Evolutionary conservation across 2,113 vertebrate genomes (phyloP).

Genomic region (Tapirus terrestris): DNA sequence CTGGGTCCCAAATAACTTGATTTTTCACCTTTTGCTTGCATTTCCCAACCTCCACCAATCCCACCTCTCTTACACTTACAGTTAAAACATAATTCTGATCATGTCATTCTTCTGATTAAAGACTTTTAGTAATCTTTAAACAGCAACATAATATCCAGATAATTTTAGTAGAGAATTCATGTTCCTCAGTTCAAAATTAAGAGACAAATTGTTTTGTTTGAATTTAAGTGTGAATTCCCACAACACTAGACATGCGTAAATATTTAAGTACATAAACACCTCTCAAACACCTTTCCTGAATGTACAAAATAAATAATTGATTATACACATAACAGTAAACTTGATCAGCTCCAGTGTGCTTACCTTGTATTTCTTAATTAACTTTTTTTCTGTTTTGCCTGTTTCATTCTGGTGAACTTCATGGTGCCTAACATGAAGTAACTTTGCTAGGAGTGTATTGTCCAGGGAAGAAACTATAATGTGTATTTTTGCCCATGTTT

Average conservation of each 20-base stretch:
- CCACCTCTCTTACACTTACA: not conserved
- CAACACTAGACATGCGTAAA: conserved; percentile 4
- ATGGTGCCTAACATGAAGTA: not conserved
- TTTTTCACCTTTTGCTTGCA: not conserved
- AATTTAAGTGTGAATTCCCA: conserved; percentile 6
- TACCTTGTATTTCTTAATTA: not conserved
- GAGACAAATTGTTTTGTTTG: not conserved
- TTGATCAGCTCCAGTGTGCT: not conserved
- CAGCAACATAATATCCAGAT: not conserved
- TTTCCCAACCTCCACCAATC: not conserved
- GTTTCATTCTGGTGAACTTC: conserved; percentile 30
- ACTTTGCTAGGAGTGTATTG: not conserved
- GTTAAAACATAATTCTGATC: conserved; percentile 17
- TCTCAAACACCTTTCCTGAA: not conserved
- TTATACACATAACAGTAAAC: not conserved
- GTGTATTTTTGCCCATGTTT: not conserved
- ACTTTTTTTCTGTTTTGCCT: not conserved
- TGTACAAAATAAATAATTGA: not conserved
- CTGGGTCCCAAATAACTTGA: not conserved
- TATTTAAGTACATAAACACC: conserved; percentile 22
- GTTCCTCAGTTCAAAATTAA: not conserved
- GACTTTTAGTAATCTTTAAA: not conserved
- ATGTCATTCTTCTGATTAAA: not conserved
- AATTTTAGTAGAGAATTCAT: conserved; percentile 45
- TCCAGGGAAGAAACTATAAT: not conserved